These are phyloP conservation scores for Oligia latruncula DNA, from an alignment of 2,888 invertebrate species.

Conservation along the genomic window DNA sequence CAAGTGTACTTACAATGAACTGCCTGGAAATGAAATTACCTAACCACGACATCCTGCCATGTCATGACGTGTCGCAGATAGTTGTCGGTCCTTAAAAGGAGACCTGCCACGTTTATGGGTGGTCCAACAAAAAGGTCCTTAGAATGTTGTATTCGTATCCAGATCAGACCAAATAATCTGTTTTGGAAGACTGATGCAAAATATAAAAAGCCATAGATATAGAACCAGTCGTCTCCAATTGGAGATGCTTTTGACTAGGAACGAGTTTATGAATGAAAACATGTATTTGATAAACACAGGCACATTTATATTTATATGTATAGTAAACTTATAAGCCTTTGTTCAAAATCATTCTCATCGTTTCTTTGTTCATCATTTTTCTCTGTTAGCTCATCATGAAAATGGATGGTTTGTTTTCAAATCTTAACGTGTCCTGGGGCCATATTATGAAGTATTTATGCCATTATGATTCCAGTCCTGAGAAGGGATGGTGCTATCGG, in stretches of 20 bases:
- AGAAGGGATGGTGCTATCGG: background rate
- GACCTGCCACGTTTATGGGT: too few species aligned
- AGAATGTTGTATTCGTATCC: too few species aligned
- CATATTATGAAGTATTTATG: background rate
- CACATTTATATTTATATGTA: too few species aligned
- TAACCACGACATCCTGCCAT: conserved; percentile 41
- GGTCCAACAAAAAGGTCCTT: background rate
- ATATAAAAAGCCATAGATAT: background rate
- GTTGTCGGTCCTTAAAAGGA: background rate
- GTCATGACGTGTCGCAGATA: conserved; percentile 22
- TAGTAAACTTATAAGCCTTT: too few species aligned
- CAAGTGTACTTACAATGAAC: conserved; percentile 19
- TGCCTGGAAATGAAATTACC: conserved; percentile 32
- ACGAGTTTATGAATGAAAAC: background rate
- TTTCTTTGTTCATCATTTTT: background rate
- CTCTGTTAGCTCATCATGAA: too few species aligned
- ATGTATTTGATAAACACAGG: background rate
- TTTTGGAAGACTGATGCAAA: background rate
- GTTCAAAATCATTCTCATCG: background rate
- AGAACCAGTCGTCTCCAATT: background rate
- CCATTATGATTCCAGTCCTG: background rate
- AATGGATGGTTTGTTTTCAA: background rate
- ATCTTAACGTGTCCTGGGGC: background rate
- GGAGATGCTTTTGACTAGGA: background rate
- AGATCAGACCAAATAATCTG: background rate